phyloP scores from a whole-genome alignment of 2,113 vertebrate genomes.

The Pseudorhombus dupliciocellatus region DNA sequence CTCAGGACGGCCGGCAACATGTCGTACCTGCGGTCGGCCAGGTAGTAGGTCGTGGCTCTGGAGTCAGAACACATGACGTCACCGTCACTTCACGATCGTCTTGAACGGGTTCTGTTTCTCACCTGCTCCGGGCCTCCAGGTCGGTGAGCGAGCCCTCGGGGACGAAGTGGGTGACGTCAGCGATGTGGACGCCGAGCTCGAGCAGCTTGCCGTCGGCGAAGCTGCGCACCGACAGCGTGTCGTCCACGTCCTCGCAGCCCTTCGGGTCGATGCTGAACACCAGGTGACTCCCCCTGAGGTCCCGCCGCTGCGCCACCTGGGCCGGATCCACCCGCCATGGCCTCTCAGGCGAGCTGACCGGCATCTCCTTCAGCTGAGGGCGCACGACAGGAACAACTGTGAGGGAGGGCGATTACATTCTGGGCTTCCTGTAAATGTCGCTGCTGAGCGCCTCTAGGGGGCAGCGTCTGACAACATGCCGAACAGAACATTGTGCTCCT shows the following conservation, averaged over 20 bases:
- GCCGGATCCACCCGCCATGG: conserved; percentile 81
- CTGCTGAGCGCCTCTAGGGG: neutral
- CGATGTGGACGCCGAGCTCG: conserved; percentile 96
- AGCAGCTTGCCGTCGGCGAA: conserved; percentile 79
- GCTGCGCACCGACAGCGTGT: conserved; percentile 85
- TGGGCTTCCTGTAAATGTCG: too few relatives aligned
- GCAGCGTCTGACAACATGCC: neutral
- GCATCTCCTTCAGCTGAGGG: conserved; percentile 91
- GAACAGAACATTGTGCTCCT: too few relatives aligned
- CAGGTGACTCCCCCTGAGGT: conserved; percentile 85
- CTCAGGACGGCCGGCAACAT: conserved; percentile 93
- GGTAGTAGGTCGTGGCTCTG: conserved; percentile 94
- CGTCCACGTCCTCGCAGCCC: conserved; percentile 96
- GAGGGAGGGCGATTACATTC: too few relatives aligned
- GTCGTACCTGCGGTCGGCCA: conserved; percentile 93
- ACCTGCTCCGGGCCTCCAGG: conserved; percentile 90
- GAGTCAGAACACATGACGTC: neutral
- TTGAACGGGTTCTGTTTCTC: neutral
- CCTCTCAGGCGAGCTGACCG: conserved; percentile 80
- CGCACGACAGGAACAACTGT: neutral
- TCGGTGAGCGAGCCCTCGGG: conserved; percentile 86
- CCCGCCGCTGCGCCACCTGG: conserved; percentile 62
- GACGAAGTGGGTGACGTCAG: conserved; percentile 95
- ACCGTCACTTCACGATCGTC: too few relatives aligned
- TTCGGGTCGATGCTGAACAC: conserved; percentile 96